Percentiles rank a stretch among this genome's conserved stretches.
Conservation (phyloP, 2,113 vertebrate genomes). For the Carettochelys insculpta region DNA sequence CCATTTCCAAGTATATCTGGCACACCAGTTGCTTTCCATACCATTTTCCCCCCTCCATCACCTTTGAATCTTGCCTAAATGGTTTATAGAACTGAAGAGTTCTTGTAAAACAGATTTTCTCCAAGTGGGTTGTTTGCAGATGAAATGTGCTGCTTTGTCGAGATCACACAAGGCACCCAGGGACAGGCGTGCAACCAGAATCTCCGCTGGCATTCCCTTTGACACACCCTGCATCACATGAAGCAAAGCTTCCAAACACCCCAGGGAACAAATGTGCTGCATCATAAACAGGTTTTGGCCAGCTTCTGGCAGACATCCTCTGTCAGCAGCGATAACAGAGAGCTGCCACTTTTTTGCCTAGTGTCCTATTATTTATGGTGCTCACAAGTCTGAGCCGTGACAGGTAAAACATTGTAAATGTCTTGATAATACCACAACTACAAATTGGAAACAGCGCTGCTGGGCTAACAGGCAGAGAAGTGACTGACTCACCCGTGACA, state of each 20-base stretch:
- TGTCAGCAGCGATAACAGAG: not conserved
- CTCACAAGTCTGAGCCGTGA: not conserved
- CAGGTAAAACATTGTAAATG: not conserved
- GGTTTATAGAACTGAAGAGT: not conserved
- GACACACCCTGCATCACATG: not conserved
- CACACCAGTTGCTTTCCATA: fast-evolving
- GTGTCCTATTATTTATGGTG: not conserved
- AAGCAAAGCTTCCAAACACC: fast-evolving
- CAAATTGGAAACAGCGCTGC: not conserved
- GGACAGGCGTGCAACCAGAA: not conserved
- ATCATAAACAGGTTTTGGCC: not conserved
- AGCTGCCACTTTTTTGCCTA: not conserved
- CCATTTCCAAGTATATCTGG: not conserved
- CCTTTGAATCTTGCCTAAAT: not conserved
- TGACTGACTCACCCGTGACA: not conserved
- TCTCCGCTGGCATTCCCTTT: fast-evolving
- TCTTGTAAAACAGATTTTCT: fast-evolving
- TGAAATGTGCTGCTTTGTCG: not conserved
- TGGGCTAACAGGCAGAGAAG: not conserved
- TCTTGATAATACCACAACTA: not conserved
- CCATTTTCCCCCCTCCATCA: not conserved
- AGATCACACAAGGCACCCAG: not conserved
- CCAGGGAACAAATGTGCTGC: not conserved
- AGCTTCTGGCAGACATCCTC: not conserved
- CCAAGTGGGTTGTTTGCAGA: fast-evolving